phyloP scores from a whole-genome alignment of 2,888 invertebrate genomes.

The Aquatica leii region DNA sequence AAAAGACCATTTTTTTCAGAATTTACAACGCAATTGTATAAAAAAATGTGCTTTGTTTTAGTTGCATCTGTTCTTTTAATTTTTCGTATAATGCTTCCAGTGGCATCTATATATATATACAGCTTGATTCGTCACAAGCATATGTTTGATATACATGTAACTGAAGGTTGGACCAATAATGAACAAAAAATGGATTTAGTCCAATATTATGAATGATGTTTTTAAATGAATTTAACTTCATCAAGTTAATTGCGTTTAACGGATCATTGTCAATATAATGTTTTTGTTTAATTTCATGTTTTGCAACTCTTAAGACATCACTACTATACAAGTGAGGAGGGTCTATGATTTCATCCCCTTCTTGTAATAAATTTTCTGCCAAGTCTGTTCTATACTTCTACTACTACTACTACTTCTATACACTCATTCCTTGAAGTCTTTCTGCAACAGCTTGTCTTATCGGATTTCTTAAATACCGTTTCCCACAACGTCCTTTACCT shows the following conservation, averaged over 20 bases:
- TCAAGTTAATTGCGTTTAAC: not conserved
- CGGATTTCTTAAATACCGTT: not conserved
- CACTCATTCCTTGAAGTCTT: not conserved
- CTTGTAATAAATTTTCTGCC: not conserved
- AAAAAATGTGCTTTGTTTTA: constrained; percentile 7
- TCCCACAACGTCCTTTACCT: not conserved
- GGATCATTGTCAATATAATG: not conserved
- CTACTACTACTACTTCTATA: not conserved
- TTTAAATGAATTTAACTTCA: not conserved
- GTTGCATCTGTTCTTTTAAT: not conserved
- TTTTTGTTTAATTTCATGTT: not conserved
- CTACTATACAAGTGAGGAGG: constrained; percentile 8
- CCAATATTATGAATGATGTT: constrained; percentile 11
- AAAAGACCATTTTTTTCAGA: not conserved
- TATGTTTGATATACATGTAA: constrained; percentile 5
- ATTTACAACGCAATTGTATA: constrained; percentile 10
- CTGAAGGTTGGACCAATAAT: constrained; percentile 14
- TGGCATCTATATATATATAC: constrained; percentile 11
- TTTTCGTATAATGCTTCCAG: constrained; percentile 11
- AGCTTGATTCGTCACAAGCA: not conserved
- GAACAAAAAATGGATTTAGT: constrained; percentile 9
- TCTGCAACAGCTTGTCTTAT: not conserved
- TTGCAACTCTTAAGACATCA: not conserved
- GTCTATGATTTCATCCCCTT: not conserved
- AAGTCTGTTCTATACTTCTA: not conserved